A percentile compares a stretch with the other conserved stretches of the same genome.
phyloP scores from a whole-genome alignment of 2,113 vertebrate genomes.

The Lynx canadensis region DNA sequence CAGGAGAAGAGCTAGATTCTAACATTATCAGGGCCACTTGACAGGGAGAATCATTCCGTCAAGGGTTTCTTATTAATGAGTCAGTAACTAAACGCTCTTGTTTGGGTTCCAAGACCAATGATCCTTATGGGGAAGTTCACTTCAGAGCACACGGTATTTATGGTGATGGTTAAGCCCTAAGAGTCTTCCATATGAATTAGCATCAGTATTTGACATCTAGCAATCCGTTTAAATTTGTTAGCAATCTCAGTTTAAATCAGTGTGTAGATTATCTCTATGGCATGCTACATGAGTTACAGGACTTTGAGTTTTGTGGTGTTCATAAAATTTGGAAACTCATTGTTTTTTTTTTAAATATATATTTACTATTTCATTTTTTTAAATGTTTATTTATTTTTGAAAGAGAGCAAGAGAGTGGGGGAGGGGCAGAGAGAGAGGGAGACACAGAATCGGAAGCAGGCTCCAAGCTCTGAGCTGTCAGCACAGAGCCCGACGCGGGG shows the following conservation, averaged over 20 bases:
- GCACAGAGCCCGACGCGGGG: no score
- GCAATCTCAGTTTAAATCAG: conserved; percentile 3
- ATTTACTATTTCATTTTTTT: conserved; percentile 35
- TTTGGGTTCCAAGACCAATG: not conserved
- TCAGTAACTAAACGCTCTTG: not conserved
- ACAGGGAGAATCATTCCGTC: not conserved
- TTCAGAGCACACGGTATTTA: not conserved
- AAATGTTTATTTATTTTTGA: not conserved
- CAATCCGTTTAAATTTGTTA: not conserved
- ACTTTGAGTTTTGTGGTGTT: not conserved
- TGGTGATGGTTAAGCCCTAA: not conserved
- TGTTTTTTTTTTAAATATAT: not conserved
- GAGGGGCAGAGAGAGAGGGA: no score
- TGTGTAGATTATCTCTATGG: not conserved
- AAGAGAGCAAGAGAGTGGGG: no score
- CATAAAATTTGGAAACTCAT: conserved; percentile 9
- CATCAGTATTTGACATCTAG: not conserved
- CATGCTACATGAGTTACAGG: not conserved
- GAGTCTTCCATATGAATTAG: not conserved
- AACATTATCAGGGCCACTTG: not conserved
- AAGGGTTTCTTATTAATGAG: not conserved
- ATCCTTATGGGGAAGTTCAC: not conserved
- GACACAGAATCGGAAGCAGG: no score
- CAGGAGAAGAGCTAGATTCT: not conserved
- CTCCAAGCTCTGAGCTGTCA: no score